Evolutionary conservation across 2,113 vertebrate species (phyloP), one percentile per base, ranked within the genome.

Genomic region (Ameiurus melas): DNA sequence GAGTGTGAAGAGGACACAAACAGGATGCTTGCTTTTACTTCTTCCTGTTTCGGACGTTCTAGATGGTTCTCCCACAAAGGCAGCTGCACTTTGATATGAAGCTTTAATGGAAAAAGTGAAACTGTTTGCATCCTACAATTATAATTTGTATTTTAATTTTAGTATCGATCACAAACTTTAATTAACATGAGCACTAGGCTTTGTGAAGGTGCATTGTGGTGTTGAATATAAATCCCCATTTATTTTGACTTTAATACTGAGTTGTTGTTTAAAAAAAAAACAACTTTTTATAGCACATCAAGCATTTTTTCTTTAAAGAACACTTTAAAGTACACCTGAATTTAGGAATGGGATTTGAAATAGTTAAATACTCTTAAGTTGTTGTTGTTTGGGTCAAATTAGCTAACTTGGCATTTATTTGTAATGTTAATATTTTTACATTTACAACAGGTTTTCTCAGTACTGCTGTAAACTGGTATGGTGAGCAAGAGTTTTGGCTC

Each of bases 1-100:
- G 39, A 91, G 87, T 91, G 14, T 90, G 92, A 91, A 92, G 93
- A 94, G 91, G 91, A 92, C 91, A 84, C 93, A 96, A 95, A 96
- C 95, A 96, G 95, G 95, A 96, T 95, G 95, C 92, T 87, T 90
- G 93, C 92, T 95, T 91, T 92, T 93, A 92, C 89, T 91, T 92
- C 93, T 95, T 95, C 94, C 94, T 94, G 94, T 93, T 92, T 90
- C 89, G 83, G 92, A 88, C 85, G 92, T 94, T 93, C 93, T 90
- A 92, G 94, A 92, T 90, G 17, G 89, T 82, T 85, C 93, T 93
- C 91, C 92, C 92, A 90, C 92, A 85, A 92, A 93, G 92, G 81
- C 78, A 80, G 22, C 8, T 84, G 64, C 36, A 47, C 2, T 39
- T 39, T 53, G 33, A n/a, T 77, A 16, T 55, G 27, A 33, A 79